These are phyloP conservation scores for Heliconius eleuchia DNA, from an alignment of 1,140 invertebrate genomes.

Conservation along the genomic window DNA sequence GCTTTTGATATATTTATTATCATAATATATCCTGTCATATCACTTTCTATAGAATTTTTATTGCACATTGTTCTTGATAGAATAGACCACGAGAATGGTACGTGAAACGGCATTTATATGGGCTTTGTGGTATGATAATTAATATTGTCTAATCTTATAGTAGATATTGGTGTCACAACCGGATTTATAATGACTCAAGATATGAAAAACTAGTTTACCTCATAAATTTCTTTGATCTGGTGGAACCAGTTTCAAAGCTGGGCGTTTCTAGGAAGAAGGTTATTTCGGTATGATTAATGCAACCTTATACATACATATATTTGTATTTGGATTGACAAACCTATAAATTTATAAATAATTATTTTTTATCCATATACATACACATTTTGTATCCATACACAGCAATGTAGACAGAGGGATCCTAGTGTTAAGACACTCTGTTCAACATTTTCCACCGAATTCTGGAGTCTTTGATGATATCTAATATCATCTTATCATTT, in stretches of 20 bases:
- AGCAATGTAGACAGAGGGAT: too few relatives aligned
- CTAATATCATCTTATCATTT: too few relatives aligned
- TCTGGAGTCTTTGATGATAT: too few relatives aligned
- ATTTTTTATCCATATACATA: too few relatives aligned
- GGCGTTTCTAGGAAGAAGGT: slow-evolving; percentile 38
- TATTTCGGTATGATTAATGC: slow-evolving; percentile 11
- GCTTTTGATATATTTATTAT: neutral
- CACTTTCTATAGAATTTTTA: slow-evolving; percentile 1
- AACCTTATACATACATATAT: neutral
- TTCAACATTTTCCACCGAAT: too few relatives aligned
- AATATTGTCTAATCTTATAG: neutral
- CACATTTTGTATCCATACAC: too few relatives aligned
- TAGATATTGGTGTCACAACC: slow-evolving; percentile 28
- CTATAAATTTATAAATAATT: too few relatives aligned
- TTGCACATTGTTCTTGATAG: neutral
- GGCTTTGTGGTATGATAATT: neutral
- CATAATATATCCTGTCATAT: slow-evolving; percentile 4
- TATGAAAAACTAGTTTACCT: slow-evolving; percentile 45
- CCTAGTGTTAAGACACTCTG: too few relatives aligned
- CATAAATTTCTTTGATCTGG: slow-evolving; percentile 32
- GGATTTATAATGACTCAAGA: slow-evolving; percentile 41
- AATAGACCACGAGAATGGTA: neutral
- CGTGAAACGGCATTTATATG: neutral
- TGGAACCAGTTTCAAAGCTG: slow-evolving; percentile 34
- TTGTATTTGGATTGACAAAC: neutral